Evolutionary conservation across 2,113 vertebrate species (phyloP).

Genomic region (Sardina pilchardus): DNA sequence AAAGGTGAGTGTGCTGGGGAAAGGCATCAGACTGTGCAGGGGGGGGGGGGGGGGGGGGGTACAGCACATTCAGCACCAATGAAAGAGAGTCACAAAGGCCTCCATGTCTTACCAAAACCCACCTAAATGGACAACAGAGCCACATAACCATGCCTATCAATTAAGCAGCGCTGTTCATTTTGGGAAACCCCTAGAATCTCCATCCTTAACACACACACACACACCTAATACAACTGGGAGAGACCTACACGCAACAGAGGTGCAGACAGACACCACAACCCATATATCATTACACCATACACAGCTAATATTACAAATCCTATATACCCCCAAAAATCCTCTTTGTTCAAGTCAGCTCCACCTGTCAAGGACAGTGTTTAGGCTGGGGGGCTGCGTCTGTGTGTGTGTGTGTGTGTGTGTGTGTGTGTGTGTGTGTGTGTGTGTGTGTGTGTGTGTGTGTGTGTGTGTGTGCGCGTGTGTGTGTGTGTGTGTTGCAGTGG

Average conservation of each 20-base stretch:
- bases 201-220: conserved; percentile 19
- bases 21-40: not conserved
- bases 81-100: not conserved
- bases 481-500: not conserved
- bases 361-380: not conserved
- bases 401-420: not conserved
- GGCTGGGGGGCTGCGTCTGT: not conserved
- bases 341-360: not conserved
- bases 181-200: too few relatives aligned
- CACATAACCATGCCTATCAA: too few relatives aligned
- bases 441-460: not conserved
- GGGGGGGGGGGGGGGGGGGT: too few relatives aligned
- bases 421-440: not conserved
- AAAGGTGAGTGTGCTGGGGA: not conserved
- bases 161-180: too few relatives aligned
- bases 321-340: not conserved
- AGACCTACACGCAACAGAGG: not conserved
- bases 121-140: too few relatives aligned
- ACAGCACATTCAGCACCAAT: not conserved
- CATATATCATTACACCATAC: not conserved
- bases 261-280: not conserved
- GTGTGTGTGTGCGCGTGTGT: not conserved
- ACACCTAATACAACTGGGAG: not conserved
- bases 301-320: not conserved
- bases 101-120: too few relatives aligned